Conservation (phyloP, 2,888 invertebrate genomes). For the Cheiracanthium punctorium region DNA sequence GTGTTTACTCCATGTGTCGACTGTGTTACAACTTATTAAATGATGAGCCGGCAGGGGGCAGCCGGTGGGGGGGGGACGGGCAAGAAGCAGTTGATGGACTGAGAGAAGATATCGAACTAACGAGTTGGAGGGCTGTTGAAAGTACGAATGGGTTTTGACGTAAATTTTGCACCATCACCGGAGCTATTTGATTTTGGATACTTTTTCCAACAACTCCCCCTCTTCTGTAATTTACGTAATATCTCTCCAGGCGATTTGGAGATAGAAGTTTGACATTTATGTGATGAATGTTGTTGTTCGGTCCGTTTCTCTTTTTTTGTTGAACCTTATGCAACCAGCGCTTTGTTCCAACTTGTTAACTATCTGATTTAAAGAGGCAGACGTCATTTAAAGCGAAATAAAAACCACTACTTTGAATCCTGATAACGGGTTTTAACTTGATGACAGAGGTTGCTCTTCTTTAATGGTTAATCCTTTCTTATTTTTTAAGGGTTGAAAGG, state of each 20-base stretch:
- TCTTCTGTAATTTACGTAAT: background rate
- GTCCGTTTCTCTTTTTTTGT: background rate
- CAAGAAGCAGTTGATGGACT: conserved; percentile 1
- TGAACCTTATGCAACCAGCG: background rate
- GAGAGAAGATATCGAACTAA: background rate
- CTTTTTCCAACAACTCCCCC: no score
- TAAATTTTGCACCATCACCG: background rate
- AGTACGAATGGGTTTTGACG: background rate
- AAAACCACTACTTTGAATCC: no score
- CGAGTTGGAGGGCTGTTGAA: background rate
- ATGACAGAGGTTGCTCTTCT: no score
- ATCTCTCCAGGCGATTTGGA: background rate
- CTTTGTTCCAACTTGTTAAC: background rate
- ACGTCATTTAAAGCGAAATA: no score
- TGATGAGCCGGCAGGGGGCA: background rate
- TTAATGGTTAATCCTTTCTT: no score
- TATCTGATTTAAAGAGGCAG: background rate
- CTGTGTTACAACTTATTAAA: conserved; percentile 13
- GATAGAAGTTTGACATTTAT: background rate
- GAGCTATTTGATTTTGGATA: background rate
- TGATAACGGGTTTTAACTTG: no score
- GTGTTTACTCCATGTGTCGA: conserved; percentile 13
- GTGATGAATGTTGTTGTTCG: background rate
- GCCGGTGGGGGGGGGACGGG: background rate
- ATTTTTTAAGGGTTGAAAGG: no score